A percentile compares a stretch with the other conserved stretches of the same genome.
Evolutionary conservation across 1,140 invertebrate species (phyloP).

Genomic region (Aculops lycopersici): DNA sequence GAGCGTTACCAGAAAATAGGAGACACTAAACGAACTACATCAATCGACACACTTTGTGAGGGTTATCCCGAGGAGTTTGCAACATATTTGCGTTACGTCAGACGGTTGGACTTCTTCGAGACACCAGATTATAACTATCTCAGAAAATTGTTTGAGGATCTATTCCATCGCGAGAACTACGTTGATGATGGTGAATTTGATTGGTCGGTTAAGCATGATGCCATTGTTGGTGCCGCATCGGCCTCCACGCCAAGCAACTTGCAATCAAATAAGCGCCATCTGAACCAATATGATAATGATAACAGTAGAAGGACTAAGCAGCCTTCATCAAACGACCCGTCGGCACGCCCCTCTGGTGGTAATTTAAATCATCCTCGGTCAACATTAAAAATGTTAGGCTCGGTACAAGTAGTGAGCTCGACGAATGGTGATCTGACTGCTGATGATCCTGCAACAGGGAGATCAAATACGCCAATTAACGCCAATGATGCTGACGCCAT

Average conservation of each 20-base stretch:
- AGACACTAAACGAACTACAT: slow-evolving; percentile 87
- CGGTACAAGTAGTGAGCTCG: slow-evolving; percentile 64
- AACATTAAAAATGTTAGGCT: slow-evolving; percentile 13
- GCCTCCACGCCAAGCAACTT: too few relatives aligned
- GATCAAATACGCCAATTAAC: slow-evolving; percentile 81
- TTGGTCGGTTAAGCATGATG: slow-evolving; percentile 20
- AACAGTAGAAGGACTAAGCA: too few relatives aligned
- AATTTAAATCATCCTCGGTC: slow-evolving; percentile 8
- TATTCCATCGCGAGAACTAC: slow-evolving; percentile 18
- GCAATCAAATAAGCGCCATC: too few relatives aligned
- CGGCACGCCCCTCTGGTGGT: too few relatives aligned
- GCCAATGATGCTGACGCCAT: slow-evolving; percentile 58
- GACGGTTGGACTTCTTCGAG: slow-evolving; percentile 25
- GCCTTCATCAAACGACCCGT: too few relatives aligned
- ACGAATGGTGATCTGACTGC: slow-evolving; percentile 76
- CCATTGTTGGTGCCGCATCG: too few relatives aligned
- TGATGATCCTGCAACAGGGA: slow-evolving; percentile 73
- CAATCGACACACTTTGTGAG: slow-evolving; percentile 84
- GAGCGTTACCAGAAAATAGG: slow-evolving; percentile 99
- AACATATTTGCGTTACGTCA: slow-evolving; percentile 46
- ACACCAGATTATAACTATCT: slow-evolving; percentile 26
- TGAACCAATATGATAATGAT: too few relatives aligned
- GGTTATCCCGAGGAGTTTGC: slow-evolving; percentile 61
- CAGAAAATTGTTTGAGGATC: slow-evolving; percentile 18
- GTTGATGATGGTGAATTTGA: slow-evolving; percentile 21